These are phyloP conservation scores for Penaeus vannamei DNA, from an alignment of 1,140 invertebrate genomes.

Conservation along the genomic window DNA sequence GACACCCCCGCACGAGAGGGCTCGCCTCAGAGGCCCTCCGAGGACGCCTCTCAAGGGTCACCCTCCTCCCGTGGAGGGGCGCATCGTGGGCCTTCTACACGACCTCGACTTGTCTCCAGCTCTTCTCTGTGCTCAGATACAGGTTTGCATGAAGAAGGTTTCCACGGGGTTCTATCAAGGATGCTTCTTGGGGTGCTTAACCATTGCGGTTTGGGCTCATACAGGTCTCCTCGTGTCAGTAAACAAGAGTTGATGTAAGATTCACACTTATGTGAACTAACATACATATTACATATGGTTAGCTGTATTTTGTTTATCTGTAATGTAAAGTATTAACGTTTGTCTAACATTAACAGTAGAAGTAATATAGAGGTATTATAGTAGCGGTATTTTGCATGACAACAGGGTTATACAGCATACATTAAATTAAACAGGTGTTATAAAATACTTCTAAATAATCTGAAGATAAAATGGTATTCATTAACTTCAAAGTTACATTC, in stretches of 20 bases:
- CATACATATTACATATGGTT: too few relatives aligned
- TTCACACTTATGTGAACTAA: too few relatives aligned
- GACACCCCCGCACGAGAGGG: neutral
- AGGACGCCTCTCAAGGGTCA: constrained; percentile 4
- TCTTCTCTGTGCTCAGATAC: constrained; percentile 63
- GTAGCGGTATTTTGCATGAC: too few relatives aligned
- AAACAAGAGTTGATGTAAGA: neutral
- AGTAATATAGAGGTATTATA: too few relatives aligned
- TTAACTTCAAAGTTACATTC: neutral
- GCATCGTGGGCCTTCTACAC: constrained; percentile 24
- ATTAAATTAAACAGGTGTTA: too few relatives aligned
- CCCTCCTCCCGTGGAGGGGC: constrained; percentile 7
- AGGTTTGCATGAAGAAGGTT: constrained; percentile 63
- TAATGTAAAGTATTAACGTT: too few relatives aligned
- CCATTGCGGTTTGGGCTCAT: constrained; percentile 9
- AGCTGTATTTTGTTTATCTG: too few relatives aligned
- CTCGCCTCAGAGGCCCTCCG: constrained; percentile 7
- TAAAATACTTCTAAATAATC: too few relatives aligned
- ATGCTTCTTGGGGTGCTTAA: constrained; percentile 38
- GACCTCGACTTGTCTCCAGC: constrained; percentile 43
- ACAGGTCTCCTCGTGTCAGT: neutral
- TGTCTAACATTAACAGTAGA: too few relatives aligned
- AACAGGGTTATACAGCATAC: too few relatives aligned
- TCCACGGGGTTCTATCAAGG: constrained; percentile 21
- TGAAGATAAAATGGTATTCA: too few relatives aligned